Percentiles rank a stretch among this genome's conserved stretches.
phyloP scores from a whole-genome alignment of 2,113 vertebrate species.

The Syngnathus typhle region DNA sequence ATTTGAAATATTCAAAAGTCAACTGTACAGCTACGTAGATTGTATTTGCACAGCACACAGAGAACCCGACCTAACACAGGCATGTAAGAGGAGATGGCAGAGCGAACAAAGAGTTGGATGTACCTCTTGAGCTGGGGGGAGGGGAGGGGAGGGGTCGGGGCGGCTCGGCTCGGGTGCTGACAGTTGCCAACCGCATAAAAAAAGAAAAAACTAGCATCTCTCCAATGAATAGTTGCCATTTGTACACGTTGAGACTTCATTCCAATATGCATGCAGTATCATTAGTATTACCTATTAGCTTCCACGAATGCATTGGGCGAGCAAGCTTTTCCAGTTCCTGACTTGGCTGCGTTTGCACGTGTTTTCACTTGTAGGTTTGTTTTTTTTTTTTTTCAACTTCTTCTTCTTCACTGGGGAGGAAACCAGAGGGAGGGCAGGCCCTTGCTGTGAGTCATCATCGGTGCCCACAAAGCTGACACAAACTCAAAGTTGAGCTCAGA shows the following conservation, averaged over 20 bases:
- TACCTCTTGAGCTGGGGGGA: not conserved
- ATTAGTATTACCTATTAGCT: too few species aligned
- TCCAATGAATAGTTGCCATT: not conserved
- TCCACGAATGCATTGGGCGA: not conserved
- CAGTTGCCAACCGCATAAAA: not conserved
- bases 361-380: constrained; percentile 44
- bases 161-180: too few species aligned
- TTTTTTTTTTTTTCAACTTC: not conserved
- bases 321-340: not conserved
- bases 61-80: not conserved
- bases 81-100: not conserved
- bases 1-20: not conserved
- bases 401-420: constrained; percentile 33
- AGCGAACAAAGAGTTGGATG: not conserved
- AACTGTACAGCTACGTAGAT: not conserved
- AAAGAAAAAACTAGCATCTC: not conserved
- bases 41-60: not conserved
- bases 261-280: too few species aligned
- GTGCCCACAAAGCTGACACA: constrained; percentile 12
- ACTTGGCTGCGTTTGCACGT: constrained; percentile 27
- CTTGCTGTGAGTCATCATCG: constrained; percentile 40
- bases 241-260: not conserved
- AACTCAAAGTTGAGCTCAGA: constrained; percentile 6
- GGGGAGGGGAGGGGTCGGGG: too few species aligned
- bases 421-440: constrained; percentile 31